A percentile compares a stretch with the other conserved stretches of the same genome.
These are phyloP conservation scores for Hedychridium roseum DNA, from an alignment of 2,888 invertebrate genomes.

Conservation along the genomic window DNA sequence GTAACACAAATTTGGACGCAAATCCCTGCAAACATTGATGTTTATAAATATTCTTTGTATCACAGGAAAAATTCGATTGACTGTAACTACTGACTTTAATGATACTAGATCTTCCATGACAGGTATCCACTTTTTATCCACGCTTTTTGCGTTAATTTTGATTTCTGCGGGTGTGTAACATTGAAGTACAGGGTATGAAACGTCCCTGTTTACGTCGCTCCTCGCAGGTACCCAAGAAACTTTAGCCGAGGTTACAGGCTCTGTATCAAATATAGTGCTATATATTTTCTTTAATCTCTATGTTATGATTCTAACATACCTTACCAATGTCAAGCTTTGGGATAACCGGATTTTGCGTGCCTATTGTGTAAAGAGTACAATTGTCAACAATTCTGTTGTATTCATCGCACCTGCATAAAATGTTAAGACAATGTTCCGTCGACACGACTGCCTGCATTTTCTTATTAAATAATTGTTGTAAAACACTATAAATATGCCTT, in stretches of 20 bases:
- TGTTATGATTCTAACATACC: neutral
- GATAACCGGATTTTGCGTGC: conserved; percentile 7
- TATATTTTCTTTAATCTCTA: neutral
- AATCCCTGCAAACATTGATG: conserved; percentile 9
- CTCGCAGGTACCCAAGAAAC: conserved; percentile 28
- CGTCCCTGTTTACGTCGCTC: conserved; percentile 21
- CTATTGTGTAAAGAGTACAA: conserved; percentile 12
- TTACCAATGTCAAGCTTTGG: conserved; percentile 14
- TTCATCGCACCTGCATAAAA: conserved; percentile 37
- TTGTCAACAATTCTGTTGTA: conserved; percentile 28
- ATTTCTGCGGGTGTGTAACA: too few relatives aligned
- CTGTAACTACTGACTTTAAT: conserved; percentile 17
- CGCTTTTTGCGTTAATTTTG: conserved; percentile 16
- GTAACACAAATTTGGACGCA: conserved; percentile 25
- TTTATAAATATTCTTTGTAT: neutral
- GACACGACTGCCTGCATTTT: too few relatives aligned
- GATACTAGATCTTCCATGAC: conserved; percentile 22
- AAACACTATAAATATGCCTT: too few relatives aligned
- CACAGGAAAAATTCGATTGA: neutral
- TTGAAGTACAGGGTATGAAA: conserved; percentile 19
- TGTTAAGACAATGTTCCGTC: conserved; percentile 37
- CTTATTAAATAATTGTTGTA: too few relatives aligned
- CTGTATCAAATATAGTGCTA: conserved; percentile 12
- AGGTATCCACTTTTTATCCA: conserved; percentile 29
- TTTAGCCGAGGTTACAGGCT: conserved; percentile 22